Conservation (phyloP, 2,888 invertebrate genomes). For the Netelia fuscicornis region DNA sequence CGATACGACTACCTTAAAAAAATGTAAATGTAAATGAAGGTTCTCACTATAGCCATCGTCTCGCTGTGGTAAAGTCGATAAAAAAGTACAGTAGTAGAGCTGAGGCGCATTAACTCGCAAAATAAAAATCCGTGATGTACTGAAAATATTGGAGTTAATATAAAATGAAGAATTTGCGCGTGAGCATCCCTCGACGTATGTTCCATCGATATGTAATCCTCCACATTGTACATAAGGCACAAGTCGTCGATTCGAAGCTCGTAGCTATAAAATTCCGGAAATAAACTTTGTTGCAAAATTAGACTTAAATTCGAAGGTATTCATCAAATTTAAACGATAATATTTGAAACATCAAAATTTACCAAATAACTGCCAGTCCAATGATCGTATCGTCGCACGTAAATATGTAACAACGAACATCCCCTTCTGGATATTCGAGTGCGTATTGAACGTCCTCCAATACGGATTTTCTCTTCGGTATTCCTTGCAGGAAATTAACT, state of each 20-base stretch:
- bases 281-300: neutral
- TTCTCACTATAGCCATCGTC: conserved; percentile 71
- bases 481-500: conserved; percentile 71
- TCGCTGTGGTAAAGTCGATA: conserved; percentile 85
- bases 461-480: conserved; percentile 70
- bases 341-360: conserved; percentile 18
- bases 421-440: conserved; percentile 64
- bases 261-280: conserved; percentile 17
- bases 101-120: conserved; percentile 87
- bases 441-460: conserved; percentile 74
- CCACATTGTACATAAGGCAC: conserved; percentile 82
- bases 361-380: conserved; percentile 86
- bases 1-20: neutral
- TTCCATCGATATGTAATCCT: conserved; percentile 80
- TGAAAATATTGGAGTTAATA: conserved; percentile 88
- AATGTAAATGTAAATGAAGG: neutral
- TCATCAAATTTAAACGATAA: neutral
- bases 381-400: conserved; percentile 85
- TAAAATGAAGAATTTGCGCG: conserved; percentile 84
- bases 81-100: conserved; percentile 86
- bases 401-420: conserved; percentile 82
- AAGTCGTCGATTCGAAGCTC: conserved; percentile 56
- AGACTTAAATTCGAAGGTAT: neutral
- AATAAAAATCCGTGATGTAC: conserved; percentile 87
- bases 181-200: conserved; percentile 79